phyloP scores from a whole-genome alignment of 1,140 invertebrate species.

The Lasioglossum albipes region DNA sequence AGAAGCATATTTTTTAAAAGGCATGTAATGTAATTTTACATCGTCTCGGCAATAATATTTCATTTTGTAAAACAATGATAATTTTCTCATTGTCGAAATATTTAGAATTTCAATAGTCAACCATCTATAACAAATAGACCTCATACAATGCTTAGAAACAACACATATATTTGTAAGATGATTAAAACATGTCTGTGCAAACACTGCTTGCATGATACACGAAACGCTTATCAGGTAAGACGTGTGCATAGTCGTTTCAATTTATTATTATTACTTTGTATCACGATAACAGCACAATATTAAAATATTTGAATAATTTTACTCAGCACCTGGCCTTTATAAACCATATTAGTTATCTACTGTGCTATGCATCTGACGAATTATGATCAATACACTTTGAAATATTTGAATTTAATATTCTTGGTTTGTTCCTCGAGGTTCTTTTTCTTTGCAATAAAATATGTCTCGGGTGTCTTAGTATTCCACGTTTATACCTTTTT shows the following conservation, averaged over 20 bases:
- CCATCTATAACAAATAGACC: background rate
- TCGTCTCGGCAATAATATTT: background rate
- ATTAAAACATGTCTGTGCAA: background rate
- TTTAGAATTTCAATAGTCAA: background rate
- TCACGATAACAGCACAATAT: background rate
- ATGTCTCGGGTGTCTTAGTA: constrained; percentile 55
- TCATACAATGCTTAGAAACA: constrained; percentile 3
- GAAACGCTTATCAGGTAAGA: background rate
- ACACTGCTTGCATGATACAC: background rate
- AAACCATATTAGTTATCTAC: constrained; percentile 5
- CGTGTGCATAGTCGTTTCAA: background rate
- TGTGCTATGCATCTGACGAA: background rate
- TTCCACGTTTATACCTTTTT: constrained; percentile 88
- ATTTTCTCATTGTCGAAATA: background rate
- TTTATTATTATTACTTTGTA: background rate
- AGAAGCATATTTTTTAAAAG: background rate
- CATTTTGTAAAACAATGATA: background rate
- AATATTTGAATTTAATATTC: constrained; percentile 12
- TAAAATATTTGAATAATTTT: constrained; percentile 27
- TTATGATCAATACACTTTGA: constrained; percentile 14
- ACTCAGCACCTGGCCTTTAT: constrained; percentile 5
- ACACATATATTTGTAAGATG: background rate
- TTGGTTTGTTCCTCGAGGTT: background rate
- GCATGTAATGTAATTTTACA: constrained; percentile 1
- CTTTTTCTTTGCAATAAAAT: background rate